Conservation (phyloP, 2,797 vertebrate genomes). For the Lutra lutra region DNA sequence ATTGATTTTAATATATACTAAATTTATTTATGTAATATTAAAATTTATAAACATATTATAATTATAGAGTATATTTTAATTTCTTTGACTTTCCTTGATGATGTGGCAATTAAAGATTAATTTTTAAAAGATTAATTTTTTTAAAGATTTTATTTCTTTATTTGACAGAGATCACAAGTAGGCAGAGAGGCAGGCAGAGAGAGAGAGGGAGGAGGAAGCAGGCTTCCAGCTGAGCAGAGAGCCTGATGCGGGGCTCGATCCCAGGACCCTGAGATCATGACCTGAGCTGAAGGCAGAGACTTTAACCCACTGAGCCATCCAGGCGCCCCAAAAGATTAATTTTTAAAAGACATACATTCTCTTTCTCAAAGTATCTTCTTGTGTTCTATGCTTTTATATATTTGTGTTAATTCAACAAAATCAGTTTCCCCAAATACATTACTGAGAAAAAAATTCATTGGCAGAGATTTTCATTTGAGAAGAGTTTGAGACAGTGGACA, state of each 20-base stretch:
- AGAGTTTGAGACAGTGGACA: neutral
- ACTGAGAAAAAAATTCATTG: neutral
- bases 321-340: neutral
- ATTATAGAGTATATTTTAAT: neutral
- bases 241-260: no score
- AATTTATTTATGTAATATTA: neutral
- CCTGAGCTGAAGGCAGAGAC: no score
- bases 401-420: conserved; percentile 15
- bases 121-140: neutral
- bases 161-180: no score
- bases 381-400: neutral
- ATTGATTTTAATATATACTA: neutral
- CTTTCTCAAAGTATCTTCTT: neutral
- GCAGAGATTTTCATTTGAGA: neutral
- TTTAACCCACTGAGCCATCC: no score
- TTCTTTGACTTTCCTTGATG: neutral
- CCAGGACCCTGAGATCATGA: no score
- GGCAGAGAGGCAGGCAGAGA: no score
- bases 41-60: neutral
- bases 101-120: conserved; percentile 28
- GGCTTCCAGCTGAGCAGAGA: no score
- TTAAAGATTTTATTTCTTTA: no score
- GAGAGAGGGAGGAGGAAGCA: no score
- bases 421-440: neutral
- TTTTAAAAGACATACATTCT: neutral